Base-by-base conservation (phyloP, 2,113 vertebrate species). In the Ptyas mucosa region DNA sequence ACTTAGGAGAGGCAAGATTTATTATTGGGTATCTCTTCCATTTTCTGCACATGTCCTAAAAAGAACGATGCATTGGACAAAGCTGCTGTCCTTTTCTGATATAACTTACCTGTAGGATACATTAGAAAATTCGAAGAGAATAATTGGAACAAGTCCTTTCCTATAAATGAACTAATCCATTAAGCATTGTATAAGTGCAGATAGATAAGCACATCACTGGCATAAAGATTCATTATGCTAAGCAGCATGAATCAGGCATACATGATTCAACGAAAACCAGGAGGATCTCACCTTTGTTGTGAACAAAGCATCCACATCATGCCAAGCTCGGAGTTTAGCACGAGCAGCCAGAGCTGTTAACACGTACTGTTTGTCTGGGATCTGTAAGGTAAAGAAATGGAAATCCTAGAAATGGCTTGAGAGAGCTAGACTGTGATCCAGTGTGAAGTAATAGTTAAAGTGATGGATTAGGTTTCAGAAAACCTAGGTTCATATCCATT, bases 351-450 rank as follows among this genome's bases (percentile, higher is more conserved):
- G 93, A 9, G 98, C 98, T 26, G 99, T 99, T 94, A 98, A 97
- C 92, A 99, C 97, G 91, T 98, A 99, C 96, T 99, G 99, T 94
- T 99, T 99, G 95, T 99, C 99, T 85, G 98, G 98, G 93, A 99
- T 98, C 99, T 99, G 97, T 89, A 97, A 96, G 64, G 89, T 91
- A 97, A 61, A 96, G 61, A 94, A 57, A 93, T 87, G 29, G 88
- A 89, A 90, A 88, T 87, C 57, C n/a, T 61, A 61, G 88, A 53
- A 26, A 52, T 0, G 21, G 23, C 20, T 29, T 46, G 54, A 4
- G 8, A 92, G 58, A 53, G 7, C 34, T 81, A 81, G 34, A 81
- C 8, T 21, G 34, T 21, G 75, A 81, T 81, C 18, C 34, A 81
- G 34, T 81, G 34, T 81, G 75, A 81, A 81, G 6, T 39, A n/a